phyloP scores from a whole-genome alignment of 2,888 invertebrate genomes.

The Sturmia bella region DNA sequence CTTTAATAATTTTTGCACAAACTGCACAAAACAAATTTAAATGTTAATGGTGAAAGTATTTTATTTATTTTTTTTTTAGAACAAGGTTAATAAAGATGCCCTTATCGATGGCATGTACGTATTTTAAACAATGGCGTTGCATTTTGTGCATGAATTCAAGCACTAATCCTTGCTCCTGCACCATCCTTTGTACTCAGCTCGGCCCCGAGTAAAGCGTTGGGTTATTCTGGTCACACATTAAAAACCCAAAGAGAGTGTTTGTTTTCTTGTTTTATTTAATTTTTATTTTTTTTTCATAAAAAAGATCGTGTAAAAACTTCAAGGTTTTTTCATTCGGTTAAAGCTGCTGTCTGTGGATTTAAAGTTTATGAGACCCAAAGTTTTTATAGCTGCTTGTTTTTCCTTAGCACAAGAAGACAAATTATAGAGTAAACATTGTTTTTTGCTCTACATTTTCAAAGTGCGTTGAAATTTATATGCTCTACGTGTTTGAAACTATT shows the following conservation, averaged over 20 bases:
- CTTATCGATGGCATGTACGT: conserved; percentile 44
- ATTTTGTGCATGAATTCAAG: conserved; percentile 12
- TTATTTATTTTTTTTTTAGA: not conserved
- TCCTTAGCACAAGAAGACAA: conserved; percentile 15
- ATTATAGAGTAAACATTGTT: conserved; percentile 22
- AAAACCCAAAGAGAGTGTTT: conserved; percentile 25
- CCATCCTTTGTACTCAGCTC: conserved; percentile 38
- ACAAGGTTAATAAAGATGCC: conserved; percentile 54
- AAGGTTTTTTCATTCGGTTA: conserved; percentile 31
- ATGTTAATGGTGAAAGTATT: not conserved
- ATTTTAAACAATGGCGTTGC: conserved; percentile 14
- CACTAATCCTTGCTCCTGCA: conserved; percentile 19
- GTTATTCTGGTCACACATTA: conserved; percentile 47
- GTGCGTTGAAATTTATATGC: conserved; percentile 14
- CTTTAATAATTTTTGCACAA: too few relatives aligned
- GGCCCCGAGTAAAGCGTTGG: conserved; percentile 13
- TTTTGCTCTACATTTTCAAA: not conserved
- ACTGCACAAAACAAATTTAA: not conserved
- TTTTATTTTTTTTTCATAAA: too few relatives aligned
- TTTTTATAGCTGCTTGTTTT: conserved; percentile 5
- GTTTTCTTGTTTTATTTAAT: not conserved
- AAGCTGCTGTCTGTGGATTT: conserved; percentile 46
- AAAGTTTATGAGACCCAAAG: conserved; percentile 25
- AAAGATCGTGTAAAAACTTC: conserved; percentile 35
- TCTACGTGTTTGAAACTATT: not conserved